A percentile compares a stretch with the other conserved stretches of the same genome.
Evolutionary conservation across 2,797 vertebrate species (phyloP).

Genomic region (Antrozous pallidus): DNA sequence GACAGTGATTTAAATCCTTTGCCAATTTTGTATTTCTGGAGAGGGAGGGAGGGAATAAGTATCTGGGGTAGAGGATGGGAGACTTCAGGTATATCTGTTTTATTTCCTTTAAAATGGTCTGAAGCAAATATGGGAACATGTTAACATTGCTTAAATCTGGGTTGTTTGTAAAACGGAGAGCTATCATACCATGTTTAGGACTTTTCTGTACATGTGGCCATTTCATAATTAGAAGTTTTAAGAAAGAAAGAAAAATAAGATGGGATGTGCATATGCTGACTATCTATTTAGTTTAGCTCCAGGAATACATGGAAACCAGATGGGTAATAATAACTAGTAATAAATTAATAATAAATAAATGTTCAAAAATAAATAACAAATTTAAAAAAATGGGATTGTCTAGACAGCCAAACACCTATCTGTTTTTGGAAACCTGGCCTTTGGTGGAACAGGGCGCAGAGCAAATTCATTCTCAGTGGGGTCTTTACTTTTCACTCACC

Average conservation of each 20-base stretch:
- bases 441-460: not conserved
- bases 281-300: not conserved
- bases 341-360: not conserved
- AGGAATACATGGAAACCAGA: not conserved
- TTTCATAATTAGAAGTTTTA: not conserved
- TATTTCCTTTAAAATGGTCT: not conserved
- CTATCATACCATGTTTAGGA: not conserved
- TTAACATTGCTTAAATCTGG: not conserved
- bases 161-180: not conserved
- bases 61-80: not conserved
- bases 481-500: conserved; percentile 11
- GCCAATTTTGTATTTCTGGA: not conserved
- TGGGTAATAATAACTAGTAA: not conserved
- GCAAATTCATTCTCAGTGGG: not conserved
- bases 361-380: not conserved
- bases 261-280: not conserved
- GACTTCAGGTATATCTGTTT: not conserved
- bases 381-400: not conserved
- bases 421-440: not conserved
- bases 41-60: not conserved
- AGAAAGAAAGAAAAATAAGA: not conserved
- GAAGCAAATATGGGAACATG: not conserved
- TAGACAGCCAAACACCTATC: not conserved
- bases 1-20: not conserved
- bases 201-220: not conserved